A percentile compares a stretch with the other conserved stretches of the same genome.
Conservation (phyloP, 1,140 invertebrate species). For the Papilio polyxenes region DNA sequence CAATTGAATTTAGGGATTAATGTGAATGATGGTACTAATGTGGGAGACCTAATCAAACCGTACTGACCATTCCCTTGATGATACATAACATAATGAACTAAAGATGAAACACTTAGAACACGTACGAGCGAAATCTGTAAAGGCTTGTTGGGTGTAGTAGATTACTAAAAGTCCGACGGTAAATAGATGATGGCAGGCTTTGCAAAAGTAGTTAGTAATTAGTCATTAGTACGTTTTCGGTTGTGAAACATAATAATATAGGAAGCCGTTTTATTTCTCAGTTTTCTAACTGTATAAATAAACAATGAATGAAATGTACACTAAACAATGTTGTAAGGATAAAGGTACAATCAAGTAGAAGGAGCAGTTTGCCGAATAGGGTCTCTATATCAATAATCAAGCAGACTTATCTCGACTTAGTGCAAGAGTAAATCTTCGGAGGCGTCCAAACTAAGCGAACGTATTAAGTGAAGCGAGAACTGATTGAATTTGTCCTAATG, state of each 20-base stretch:
- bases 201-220: background rate
- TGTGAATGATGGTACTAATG: too few species aligned
- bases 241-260: background rate
- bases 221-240: background rate
- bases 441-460: conserved; percentile 43
- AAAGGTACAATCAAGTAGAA: conserved; percentile 6
- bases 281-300: background rate
- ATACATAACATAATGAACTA: too few species aligned
- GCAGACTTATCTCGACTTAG: conserved; percentile 41
- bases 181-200: background rate
- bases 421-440: conserved; percentile 43
- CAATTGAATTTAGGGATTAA: background rate
- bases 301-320: background rate
- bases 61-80: too few species aligned
- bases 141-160: background rate
- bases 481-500: conserved; percentile 46
- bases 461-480: conserved; percentile 49
- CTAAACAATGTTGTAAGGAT: background rate
- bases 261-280: background rate
- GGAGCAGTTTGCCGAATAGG: conserved; percentile 1
- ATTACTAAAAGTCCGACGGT: background rate
- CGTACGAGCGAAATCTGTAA: background rate
- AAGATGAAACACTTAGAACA: background rate
- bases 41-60: too few species aligned
- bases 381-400: conserved; percentile 29